Conservation (phyloP, 1,140 invertebrate genomes). For the Trissolcus basalis region DNA sequence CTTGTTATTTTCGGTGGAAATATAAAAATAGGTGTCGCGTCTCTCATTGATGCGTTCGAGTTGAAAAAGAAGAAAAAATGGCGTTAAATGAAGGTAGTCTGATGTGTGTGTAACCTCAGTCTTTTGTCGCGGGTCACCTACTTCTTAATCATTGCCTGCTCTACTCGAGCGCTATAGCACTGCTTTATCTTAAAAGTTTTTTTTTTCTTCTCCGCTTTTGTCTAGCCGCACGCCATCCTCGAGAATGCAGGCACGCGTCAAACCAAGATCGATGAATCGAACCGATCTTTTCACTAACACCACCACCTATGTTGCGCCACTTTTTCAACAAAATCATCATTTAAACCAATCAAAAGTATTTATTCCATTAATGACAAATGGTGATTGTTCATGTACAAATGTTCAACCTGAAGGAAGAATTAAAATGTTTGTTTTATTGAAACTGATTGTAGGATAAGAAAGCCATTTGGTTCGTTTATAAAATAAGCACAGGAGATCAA, state of each 20-base stretch:
- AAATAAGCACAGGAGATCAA: not conserved
- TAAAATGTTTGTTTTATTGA: too few species aligned
- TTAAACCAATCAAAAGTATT: too few species aligned
- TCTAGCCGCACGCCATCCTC: slow-evolving; percentile 39
- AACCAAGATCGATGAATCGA: slow-evolving; percentile 26
- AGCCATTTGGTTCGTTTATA: too few species aligned
- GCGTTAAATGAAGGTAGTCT: slow-evolving; percentile 7
- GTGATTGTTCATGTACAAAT: too few species aligned
- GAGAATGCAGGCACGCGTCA: slow-evolving; percentile 41
- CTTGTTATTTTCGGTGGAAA: slow-evolving; percentile 46
- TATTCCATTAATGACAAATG: too few species aligned
- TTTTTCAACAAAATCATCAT: too few species aligned
- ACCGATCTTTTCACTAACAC: slow-evolving; percentile 22
- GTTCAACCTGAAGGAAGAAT: too few species aligned
- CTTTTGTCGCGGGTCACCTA: slow-evolving; percentile 21
- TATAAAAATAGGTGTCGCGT: slow-evolving; percentile 46
- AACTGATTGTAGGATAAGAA: too few species aligned
- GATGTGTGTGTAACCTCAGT: slow-evolving; percentile 19
- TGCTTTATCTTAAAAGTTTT: slow-evolving; percentile 46
- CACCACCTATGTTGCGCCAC: too few species aligned
- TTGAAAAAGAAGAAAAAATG: too few species aligned
- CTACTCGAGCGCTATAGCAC: slow-evolving; percentile 16
- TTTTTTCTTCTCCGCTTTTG: slow-evolving; percentile 47
- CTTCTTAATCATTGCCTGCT: slow-evolving; percentile 46
- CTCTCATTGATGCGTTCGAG: slow-evolving; percentile 19